Evolutionary conservation across 2,888 invertebrate species (phyloP).

Genomic region (Drosophila merina): DNA sequence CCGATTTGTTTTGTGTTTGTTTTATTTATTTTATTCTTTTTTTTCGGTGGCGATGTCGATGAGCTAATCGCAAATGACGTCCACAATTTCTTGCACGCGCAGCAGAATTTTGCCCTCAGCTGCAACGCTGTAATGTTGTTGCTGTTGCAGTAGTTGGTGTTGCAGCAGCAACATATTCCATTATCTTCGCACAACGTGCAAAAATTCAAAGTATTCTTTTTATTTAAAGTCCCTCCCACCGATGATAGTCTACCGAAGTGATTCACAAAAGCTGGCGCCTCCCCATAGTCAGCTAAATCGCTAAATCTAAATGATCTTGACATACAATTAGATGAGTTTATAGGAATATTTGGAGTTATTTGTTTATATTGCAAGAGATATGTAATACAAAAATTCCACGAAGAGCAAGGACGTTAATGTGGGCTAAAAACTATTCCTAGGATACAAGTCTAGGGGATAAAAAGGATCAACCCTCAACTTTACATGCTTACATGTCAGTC

Average conservation of each 20-base stretch:
- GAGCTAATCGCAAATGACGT: conserved; percentile 71
- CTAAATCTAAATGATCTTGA: not conserved
- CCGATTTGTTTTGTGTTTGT: conserved; percentile 33
- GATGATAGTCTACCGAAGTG: conserved; percentile 15
- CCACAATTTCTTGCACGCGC: conserved; percentile 67
- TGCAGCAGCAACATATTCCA: conserved; percentile 24
- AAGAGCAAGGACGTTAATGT: not conserved
- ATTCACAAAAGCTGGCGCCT: conserved; percentile 28
- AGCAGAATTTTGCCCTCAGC: conserved; percentile 58
- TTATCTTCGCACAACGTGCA: conserved; percentile 61
- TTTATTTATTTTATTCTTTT: not conserved
- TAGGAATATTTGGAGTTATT: no score
- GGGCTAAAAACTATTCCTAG: not conserved
- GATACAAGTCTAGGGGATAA: conserved; percentile 20
- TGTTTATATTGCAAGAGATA: not conserved
- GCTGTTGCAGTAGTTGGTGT: conserved; percentile 15
- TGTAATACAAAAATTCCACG: not conserved
- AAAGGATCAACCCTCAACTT: conserved; percentile 38
- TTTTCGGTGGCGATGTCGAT: conserved; percentile 52
- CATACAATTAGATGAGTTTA: not conserved
- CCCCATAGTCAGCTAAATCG: not conserved
- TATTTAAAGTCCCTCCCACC: conserved; percentile 20
- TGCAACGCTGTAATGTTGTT: conserved; percentile 50
- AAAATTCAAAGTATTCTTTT: conserved; percentile 56
- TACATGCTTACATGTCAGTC: conserved; percentile 61